Evolutionary conservation across 2,113 vertebrate genomes (phyloP).

Genomic region (Prionailurus viverrinus): DNA sequence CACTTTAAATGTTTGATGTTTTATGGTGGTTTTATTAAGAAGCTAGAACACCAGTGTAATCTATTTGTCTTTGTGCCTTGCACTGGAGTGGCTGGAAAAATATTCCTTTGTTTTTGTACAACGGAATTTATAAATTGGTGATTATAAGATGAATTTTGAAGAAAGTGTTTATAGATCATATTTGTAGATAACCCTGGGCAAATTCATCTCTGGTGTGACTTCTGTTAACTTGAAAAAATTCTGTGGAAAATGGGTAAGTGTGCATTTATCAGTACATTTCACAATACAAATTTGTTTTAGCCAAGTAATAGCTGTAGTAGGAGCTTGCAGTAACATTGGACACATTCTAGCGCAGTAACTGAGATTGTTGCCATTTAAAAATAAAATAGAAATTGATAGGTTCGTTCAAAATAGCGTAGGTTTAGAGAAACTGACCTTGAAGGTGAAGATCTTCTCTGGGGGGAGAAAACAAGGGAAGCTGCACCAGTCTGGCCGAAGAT

Average conservation of each 20-base stretch:
- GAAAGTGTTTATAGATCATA: background rate
- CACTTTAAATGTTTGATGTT: slow-evolving; percentile 55
- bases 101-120: background rate
- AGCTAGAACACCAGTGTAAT: background rate
- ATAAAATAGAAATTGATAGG: slow-evolving; percentile 24
- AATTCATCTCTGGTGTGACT: slow-evolving; percentile 6
- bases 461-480: background rate
- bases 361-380: slow-evolving; percentile 44
- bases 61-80: slow-evolving; percentile 15
- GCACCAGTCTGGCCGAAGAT: background rate
- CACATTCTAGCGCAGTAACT: background rate
- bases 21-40: slow-evolving; percentile 32
- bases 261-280: background rate
- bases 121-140: background rate
- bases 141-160: slow-evolving; percentile 31
- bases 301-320: background rate
- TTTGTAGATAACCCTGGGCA: background rate
- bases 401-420: background rate
- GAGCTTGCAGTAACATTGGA: background rate
- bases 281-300: background rate
- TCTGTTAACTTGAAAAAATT: slow-evolving; percentile 41
- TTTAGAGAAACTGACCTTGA: slow-evolving; percentile 52
- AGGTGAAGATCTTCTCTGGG: background rate
- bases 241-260: background rate
- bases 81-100: slow-evolving; percentile 31